phyloP scores from a whole-genome alignment of 92 coral and sea anemone species.

The Hydrozoanthus gracilis region DNA sequence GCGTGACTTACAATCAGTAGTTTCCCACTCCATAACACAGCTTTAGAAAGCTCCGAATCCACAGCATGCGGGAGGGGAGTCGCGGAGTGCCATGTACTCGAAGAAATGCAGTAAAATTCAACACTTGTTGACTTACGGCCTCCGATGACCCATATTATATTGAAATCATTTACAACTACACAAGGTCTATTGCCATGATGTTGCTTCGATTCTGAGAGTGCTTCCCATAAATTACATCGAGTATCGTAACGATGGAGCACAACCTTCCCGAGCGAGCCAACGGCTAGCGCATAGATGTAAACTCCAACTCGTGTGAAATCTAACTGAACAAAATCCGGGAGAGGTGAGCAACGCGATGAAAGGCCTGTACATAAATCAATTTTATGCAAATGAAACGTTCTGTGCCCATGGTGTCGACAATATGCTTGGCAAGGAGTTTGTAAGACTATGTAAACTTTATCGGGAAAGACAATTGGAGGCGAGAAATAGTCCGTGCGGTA shows the following conservation, averaged over 20 bases:
- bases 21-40: neutral
- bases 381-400: neutral
- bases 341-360: slow-evolving; percentile 6
- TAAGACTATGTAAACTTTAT: neutral
- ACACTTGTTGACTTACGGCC: slow-evolving; percentile 4
- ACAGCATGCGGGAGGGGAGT: slow-evolving; percentile 1
- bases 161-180: neutral
- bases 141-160: slow-evolving; percentile 1
- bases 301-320: slow-evolving; percentile 1
- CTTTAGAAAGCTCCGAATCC: slow-evolving; percentile 17
- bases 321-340: neutral
- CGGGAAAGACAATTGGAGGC: slow-evolving; percentile 29
- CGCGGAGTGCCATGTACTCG: neutral
- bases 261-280: neutral
- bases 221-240: slow-evolving; percentile 2
- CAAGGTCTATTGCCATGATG: neutral
- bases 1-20: slow-evolving; percentile 10
- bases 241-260: slow-evolving; percentile 18
- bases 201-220: neutral
- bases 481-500: slow-evolving; percentile 19
- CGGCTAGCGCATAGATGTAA: slow-evolving; percentile 7
- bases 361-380: neutral
- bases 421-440: neutral
- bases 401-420: neutral
- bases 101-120: slow-evolving; percentile 7